Evolutionary conservation across 2,113 vertebrate species (phyloP).

Genomic region (Cyrtonyx montezumae): DNA sequence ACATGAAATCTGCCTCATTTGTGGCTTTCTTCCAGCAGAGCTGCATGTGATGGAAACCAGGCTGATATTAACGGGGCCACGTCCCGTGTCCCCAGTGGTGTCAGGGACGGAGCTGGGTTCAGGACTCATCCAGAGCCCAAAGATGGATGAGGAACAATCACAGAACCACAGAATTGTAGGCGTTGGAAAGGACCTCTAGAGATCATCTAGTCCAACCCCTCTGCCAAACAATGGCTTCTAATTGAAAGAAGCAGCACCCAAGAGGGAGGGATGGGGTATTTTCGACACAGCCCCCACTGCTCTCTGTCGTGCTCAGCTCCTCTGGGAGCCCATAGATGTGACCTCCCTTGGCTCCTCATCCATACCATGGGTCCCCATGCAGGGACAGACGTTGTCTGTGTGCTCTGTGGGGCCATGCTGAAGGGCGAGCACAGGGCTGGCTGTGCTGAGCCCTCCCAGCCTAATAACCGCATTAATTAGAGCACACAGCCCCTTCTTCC

Average conservation of each 20-base stretch:
- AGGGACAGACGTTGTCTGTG: too few relatives aligned
- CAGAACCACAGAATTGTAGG: too few relatives aligned
- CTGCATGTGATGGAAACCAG: background rate
- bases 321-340: background rate
- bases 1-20: background rate
- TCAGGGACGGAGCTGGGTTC: background rate
- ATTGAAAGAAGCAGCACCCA: background rate
- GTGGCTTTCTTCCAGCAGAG: background rate
- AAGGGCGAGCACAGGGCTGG: slow-evolving; percentile 9
- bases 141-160: background rate
- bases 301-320: too few relatives aligned
- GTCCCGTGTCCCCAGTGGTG: background rate
- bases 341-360: background rate
- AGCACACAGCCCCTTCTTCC: slow-evolving; percentile 10
- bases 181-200: too few relatives aligned
- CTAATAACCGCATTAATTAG: slow-evolving; percentile 33
- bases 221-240: too few relatives aligned
- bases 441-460: background rate
- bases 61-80: background rate
- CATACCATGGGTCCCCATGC: background rate
- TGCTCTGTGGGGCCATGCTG: background rate
- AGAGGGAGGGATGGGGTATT: background rate
- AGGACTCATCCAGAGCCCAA: background rate
- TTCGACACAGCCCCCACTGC: background rate
- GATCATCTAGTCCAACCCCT: too few relatives aligned